Evolutionary conservation across 2,888 invertebrate genomes (phyloP).

Genomic region (Aromia moschata): DNA sequence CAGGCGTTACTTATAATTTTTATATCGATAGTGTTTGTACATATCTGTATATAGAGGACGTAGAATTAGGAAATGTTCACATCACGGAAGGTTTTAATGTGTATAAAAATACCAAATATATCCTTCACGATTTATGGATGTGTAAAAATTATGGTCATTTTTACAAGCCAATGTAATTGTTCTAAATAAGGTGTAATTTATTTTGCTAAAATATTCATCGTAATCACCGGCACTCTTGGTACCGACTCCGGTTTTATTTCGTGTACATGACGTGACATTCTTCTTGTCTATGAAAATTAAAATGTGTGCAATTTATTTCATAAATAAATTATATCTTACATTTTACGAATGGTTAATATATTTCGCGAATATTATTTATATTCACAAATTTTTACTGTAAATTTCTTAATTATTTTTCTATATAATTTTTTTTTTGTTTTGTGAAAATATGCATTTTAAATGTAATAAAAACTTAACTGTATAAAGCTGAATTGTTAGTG

Average conservation of each 20-base stretch:
- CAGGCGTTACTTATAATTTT: slow-evolving; percentile 22
- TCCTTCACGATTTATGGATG: slow-evolving; percentile 10
- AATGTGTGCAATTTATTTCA: slow-evolving; percentile 28
- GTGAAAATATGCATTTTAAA: slow-evolving; percentile 20
- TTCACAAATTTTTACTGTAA: slow-evolving; percentile 17
- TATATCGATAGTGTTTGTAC: slow-evolving; percentile 16
- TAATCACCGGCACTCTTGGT: no score
- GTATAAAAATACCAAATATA: slow-evolving; percentile 23
- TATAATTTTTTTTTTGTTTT: slow-evolving; percentile 21
- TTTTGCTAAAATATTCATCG: slow-evolving; percentile 8
- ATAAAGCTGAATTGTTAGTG: not conserved
- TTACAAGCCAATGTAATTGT: slow-evolving; percentile 13
- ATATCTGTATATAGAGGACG: slow-evolving; percentile 25
- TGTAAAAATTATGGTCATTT: slow-evolving; percentile 18
- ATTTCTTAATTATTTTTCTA: slow-evolving; percentile 26
- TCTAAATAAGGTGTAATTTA: slow-evolving; percentile 11
- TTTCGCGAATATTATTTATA: slow-evolving; percentile 11
- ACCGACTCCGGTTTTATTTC: no score
- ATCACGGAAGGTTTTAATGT: slow-evolving; percentile 18
- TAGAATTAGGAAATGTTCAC: slow-evolving; percentile 18
- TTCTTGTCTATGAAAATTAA: not conserved
- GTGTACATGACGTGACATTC: not conserved
- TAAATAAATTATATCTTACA: slow-evolving; percentile 20
- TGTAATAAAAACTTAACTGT: slow-evolving; percentile 21
- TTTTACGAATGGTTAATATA: slow-evolving; percentile 22